phyloP scores from a whole-genome alignment of 2,113 vertebrate genomes.

The Mastomys coucha region DNA sequence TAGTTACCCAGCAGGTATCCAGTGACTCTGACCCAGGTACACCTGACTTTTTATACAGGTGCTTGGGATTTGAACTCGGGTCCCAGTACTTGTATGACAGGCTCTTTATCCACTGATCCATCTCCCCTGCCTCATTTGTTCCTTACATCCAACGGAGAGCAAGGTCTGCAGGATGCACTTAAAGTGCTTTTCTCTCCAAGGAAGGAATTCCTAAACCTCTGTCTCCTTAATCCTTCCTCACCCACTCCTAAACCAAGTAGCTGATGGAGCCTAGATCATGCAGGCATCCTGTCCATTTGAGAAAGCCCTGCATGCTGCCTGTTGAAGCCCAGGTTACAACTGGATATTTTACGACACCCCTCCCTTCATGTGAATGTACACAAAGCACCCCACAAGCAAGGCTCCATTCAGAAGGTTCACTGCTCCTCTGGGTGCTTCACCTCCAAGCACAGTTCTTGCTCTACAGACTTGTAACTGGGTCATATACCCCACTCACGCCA shows the following conservation, averaged over 20 bases:
- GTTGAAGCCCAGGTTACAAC: background rate
- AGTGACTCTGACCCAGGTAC: background rate
- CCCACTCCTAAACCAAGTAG: background rate
- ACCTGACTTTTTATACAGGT: background rate
- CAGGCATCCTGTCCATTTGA: background rate
- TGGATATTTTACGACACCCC: background rate
- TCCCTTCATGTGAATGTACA: background rate
- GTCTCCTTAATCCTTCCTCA: background rate
- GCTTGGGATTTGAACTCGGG: background rate
- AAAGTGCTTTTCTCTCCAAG: background rate
- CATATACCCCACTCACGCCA: background rate
- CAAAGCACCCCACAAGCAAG: background rate
- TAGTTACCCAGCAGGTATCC: too few species aligned
- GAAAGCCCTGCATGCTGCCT: background rate
- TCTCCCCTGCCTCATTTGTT: too few species aligned
- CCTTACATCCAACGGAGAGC: background rate
- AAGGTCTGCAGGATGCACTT: background rate
- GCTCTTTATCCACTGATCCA: background rate
- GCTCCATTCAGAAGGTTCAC: background rate
- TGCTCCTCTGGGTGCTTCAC: background rate
- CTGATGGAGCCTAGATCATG: background rate
- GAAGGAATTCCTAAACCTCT: background rate
- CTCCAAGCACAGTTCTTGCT: slow-evolving; percentile 49
- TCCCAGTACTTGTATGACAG: background rate
- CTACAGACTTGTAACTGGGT: slow-evolving; percentile 35